Evolutionary conservation across 2,797 vertebrate genomes (phyloP), one percentile per base, ranked within the genome.

Genomic region (Pygocentrus nattereri): DNA sequence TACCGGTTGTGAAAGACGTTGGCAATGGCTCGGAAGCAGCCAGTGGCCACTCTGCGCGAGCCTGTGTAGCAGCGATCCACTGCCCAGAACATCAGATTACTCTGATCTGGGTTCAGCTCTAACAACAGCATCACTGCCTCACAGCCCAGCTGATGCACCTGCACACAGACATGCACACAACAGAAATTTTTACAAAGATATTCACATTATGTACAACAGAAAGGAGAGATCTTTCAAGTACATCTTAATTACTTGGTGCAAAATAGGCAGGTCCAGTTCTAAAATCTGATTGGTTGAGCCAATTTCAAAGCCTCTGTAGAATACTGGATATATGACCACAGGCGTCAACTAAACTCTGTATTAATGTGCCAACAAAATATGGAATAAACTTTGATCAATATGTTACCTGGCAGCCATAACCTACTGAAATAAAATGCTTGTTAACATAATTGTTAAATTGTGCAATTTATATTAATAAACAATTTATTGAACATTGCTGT

Each of bases 41-140:
- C 98, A 0, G 98, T 94, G 3, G 98, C 98, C 44, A 99, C 97
- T 31, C 97, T 93, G 38, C 95, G 95, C 44, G 98, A 99, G 34
- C 98, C 98, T 0, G 98, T 99, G 91, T 99, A 99, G 88, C 98
- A 99, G 71, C 98, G 97, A 76, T 99, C 98, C 90, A 99, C 97
- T 0, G 97, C 98, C 98, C 98, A 99, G 88, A 97, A 98, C 96
- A 99, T 96, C 87, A 99, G 96, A 93, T 99, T 99, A 92, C 95
- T 99, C 95, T 99, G 98, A 88, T 99, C 98, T 7, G 98, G 98
- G 88, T 99, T 99, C 84, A 99, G 94, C 89, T 99, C 98, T 90
- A 99, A 92, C 85, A 99, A 92, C 85, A 99, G 90, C 83, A 97
- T 99, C 80, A 99, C 98, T 1, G 98, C 98, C 89, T 99, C 98